A percentile compares a stretch with the other conserved stretches of the same genome.
phyloP scores from a whole-genome alignment of 2,888 invertebrate species.

The Himalopsyche japonica region DNA sequence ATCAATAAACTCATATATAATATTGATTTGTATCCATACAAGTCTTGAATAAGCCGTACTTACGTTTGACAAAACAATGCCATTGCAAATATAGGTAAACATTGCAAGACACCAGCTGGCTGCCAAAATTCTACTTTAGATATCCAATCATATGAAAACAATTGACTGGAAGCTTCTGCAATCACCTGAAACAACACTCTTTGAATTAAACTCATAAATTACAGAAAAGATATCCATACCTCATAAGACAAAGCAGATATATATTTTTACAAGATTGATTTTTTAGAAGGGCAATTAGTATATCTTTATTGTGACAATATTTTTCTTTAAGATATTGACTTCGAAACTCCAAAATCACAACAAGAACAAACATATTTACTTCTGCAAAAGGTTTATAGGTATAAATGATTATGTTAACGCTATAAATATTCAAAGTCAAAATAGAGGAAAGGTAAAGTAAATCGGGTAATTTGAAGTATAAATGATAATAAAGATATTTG shows the following conservation, averaged over 20 bases:
- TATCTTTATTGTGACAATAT: too few species aligned
- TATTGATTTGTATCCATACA: not conserved
- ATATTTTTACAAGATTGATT: too few species aligned
- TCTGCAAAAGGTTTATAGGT: too few species aligned
- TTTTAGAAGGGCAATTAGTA: too few species aligned
- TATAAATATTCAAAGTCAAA: too few species aligned
- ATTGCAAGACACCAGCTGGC: constrained; percentile 84
- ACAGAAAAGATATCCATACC: not conserved
- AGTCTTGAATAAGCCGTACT: constrained; percentile 46
- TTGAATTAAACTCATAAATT: not conserved
- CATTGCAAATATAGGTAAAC: constrained; percentile 95
- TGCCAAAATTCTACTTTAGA: constrained; percentile 77
- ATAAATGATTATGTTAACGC: too few species aligned
- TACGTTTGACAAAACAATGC: constrained; percentile 96
- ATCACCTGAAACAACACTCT: constrained; percentile 64
- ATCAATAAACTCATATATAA: not conserved
- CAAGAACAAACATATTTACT: too few species aligned
- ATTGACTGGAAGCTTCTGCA: constrained; percentile 74
- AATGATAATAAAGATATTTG: too few species aligned
- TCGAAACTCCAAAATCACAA: too few species aligned
- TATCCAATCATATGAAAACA: constrained; percentile 75
- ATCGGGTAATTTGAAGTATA: too few species aligned
- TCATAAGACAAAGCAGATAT: too few species aligned
- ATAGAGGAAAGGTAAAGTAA: not conserved
- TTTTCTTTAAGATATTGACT: too few species aligned